These are phyloP conservation scores for Jaculus jaculus DNA, from an alignment of 2,113 vertebrate genomes.

Conservation along the genomic window DNA sequence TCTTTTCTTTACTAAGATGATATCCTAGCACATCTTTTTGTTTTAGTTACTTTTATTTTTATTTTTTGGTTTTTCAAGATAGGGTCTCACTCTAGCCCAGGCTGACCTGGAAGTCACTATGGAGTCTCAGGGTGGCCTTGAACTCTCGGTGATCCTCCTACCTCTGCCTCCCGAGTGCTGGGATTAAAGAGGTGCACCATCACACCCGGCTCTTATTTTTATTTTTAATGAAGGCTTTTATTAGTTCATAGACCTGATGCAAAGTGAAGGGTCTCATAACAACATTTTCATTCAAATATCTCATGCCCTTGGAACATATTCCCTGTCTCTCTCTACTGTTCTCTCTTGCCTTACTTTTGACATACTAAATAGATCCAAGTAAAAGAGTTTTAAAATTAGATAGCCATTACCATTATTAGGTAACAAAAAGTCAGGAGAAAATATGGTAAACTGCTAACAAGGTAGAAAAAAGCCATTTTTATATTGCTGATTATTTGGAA, in stretches of 20 bases:
- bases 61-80: too few species aligned
- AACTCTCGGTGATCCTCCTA: too few species aligned
- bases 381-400: neutral
- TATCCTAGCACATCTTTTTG: neutral
- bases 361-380: neutral
- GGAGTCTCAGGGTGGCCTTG: too few species aligned
- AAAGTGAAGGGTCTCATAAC: too few species aligned
- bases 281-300: neutral
- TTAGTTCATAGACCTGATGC: neutral
- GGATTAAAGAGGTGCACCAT: too few species aligned
- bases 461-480: conserved; percentile 28
- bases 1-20: neutral
- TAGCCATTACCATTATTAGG: neutral
- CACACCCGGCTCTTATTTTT: too few species aligned
- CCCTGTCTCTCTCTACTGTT: neutral
- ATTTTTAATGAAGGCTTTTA: neutral
- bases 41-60: neutral
- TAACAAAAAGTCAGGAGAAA: neutral
- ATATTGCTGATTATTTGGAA: neutral
- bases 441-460: neutral
- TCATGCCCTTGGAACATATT: neutral
- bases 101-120: too few species aligned
- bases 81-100: too few species aligned
- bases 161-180: too few species aligned
- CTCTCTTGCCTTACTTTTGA: neutral